Conservation (phyloP, 1,140 invertebrate species). For the Aphaenogaster rudis region DNA sequence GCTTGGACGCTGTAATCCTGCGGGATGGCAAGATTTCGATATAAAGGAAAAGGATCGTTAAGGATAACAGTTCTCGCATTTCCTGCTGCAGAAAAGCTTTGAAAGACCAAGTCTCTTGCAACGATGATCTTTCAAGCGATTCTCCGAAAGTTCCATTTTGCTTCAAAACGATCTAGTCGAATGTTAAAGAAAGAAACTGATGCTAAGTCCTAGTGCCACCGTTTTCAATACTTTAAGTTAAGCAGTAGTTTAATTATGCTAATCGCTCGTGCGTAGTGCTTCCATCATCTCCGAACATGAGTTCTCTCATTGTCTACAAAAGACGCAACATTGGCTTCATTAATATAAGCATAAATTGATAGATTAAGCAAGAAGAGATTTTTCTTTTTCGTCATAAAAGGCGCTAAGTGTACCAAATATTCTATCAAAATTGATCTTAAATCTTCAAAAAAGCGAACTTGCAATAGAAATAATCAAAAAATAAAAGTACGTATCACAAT, state of each 20-base stretch:
- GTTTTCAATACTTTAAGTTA: not conserved
- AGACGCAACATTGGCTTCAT: not conserved
- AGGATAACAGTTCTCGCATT: conserved; percentile 19
- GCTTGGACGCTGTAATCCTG: conserved; percentile 23
- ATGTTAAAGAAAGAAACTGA: conserved; percentile 11
- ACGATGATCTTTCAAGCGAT: conserved; percentile 24
- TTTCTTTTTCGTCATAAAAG: conserved; percentile 3
- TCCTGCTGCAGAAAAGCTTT: not conserved
- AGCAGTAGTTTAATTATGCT: not conserved
- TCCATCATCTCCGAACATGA: not conserved
- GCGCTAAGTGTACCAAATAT: not conserved
- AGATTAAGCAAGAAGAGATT: conserved; percentile 7
- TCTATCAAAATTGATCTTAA: not conserved
- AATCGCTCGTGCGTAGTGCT: not conserved
- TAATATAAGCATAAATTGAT: conserved; percentile 1
- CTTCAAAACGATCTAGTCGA: conserved; percentile 4
- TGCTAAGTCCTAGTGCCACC: not conserved
- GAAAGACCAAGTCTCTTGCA: conserved; percentile 15
- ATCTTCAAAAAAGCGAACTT: not conserved
- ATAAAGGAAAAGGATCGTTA: conserved; percentile 47
- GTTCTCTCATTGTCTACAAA: conserved; percentile 8
- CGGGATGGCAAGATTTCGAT: conserved; percentile 22
- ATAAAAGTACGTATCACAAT: not conserved
- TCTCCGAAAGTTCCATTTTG: conserved; percentile 18
- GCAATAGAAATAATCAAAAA: not conserved